phyloP scores from a whole-genome alignment of 53 echinoderm and acorn worm species.

The Astropecten irregularis region DNA sequence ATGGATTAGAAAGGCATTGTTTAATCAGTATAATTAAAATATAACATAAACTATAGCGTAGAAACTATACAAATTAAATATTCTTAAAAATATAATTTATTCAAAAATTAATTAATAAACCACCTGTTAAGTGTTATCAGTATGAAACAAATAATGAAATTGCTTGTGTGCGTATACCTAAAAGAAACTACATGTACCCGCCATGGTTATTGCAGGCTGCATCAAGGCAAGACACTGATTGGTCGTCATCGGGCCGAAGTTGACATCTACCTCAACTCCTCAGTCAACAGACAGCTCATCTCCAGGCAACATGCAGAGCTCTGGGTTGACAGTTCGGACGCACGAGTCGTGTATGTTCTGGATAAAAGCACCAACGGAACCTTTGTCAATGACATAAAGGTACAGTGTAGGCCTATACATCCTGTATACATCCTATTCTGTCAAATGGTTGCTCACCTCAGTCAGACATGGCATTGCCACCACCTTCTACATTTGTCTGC shows the following conservation, averaged over 20 bases:
- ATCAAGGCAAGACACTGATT: constrained; percentile 56
- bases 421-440: not conserved
- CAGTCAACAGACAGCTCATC: constrained; percentile 77
- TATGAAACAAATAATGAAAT: too few species aligned
- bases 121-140: too few species aligned
- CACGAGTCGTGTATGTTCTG: not conserved
- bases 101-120: too few species aligned
- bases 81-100: too few species aligned
- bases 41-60: not conserved
- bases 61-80: too few species aligned
- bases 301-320: constrained; percentile 88
- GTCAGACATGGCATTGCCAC: too few species aligned
- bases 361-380: constrained; percentile 93
- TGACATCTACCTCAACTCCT: constrained; percentile 87
- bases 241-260: constrained; percentile 78
- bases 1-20: not conserved
- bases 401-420: too few species aligned
- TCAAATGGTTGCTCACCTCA: not conserved
- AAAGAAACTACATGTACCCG: not conserved
- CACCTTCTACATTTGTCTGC: too few species aligned
- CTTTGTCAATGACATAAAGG: constrained; percentile 93
- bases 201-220: constrained; percentile 50
- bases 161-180: too few species aligned
- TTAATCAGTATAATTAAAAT: not conserved
- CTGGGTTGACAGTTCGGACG: constrained; percentile 23